These are phyloP conservation scores for Ephialtes manifestator DNA, from an alignment of 2,888 invertebrate genomes.

Conservation along the genomic window DNA sequence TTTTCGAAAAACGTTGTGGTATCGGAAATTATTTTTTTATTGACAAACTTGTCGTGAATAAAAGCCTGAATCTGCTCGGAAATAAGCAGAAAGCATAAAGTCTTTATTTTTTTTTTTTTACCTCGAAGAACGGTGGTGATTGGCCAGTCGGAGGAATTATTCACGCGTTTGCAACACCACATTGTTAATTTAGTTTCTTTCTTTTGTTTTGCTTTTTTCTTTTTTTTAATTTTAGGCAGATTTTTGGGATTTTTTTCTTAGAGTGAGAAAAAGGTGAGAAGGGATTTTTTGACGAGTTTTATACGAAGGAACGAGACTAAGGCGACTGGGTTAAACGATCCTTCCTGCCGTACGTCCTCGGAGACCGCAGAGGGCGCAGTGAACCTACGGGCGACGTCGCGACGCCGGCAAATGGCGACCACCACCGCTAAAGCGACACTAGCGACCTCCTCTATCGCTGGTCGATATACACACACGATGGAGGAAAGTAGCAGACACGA, in stretches of 20 bases:
- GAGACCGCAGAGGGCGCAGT: slow-evolving; percentile 77
- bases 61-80: slow-evolving; percentile 4
- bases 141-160: slow-evolving; percentile 79
- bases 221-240: background rate
- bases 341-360: slow-evolving; percentile 56
- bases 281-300: background rate
- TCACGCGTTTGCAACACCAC: slow-evolving; percentile 82
- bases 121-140: slow-evolving; percentile 80
- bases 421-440: slow-evolving; percentile 20
- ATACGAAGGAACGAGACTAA: slow-evolving; percentile 2
- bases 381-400: slow-evolving; percentile 76
- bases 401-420: slow-evolving; percentile 80
- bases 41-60: background rate
- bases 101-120: slow-evolving; percentile 70
- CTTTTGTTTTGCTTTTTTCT: background rate
- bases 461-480: slow-evolving; percentile 65
- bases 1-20: background rate
- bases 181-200: slow-evolving; percentile 69
- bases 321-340: slow-evolving; percentile 24
- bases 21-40: background rate
- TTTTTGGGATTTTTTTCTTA: background rate
- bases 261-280: background rate
- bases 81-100: slow-evolving; percentile 34
- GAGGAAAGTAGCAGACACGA: slow-evolving; percentile 26
- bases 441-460: slow-evolving; percentile 31